Evolutionary conservation across 2,888 invertebrate species (phyloP), one percentile per base, ranked within the genome.

Genomic region (Drosophila quinaria): DNA sequence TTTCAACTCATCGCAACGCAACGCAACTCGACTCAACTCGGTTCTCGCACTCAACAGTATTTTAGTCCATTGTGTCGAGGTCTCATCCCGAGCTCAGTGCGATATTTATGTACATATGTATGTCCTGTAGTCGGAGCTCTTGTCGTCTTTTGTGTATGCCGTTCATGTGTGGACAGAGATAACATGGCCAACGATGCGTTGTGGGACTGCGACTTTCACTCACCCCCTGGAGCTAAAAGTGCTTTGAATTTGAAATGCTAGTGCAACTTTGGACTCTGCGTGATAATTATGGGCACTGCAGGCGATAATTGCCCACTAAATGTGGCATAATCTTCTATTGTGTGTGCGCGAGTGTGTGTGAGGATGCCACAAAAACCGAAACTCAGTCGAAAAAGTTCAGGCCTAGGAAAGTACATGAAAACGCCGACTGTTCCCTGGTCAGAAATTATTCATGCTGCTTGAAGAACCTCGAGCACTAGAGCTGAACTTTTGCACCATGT

Each of bases 241-340:
- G 65, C 86, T 80, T 80, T 80, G 87, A 83, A 84, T 84, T 83
- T 88, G 72, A 86, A 80, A 86, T 78, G 74, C 68, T 71, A 83
- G 62, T 84, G 84, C 84, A 84, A 87, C 72, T 89, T 78, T 58
- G 79, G 75, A 70, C 62, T 63, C 75, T 79, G 75, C 79, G 70
- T 80, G 71, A 89, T 84, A 87, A 84, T 84, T 88, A 84, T 88
- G 83, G 78, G 64, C 81, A 75, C 83, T 84, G 83, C 89, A 88
- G 87, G 83, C 87, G 83, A 88, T 84, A 84, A 84, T 84, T 84
- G 89, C 89, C 84, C 87, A 84, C 84, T 84, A 84, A 84, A 87
- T 66, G 87, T 63, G 64, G 70, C 73, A 75, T 87, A 89, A 88
- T 86, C 81, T 25, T 5, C 25, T 25, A 5, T 5, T 25, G 61